A percentile compares a stretch with the other conserved stretches of the same genome.
phyloP scores from a whole-genome alignment of 2,888 invertebrate species.

The Epiblema foenella region DNA sequence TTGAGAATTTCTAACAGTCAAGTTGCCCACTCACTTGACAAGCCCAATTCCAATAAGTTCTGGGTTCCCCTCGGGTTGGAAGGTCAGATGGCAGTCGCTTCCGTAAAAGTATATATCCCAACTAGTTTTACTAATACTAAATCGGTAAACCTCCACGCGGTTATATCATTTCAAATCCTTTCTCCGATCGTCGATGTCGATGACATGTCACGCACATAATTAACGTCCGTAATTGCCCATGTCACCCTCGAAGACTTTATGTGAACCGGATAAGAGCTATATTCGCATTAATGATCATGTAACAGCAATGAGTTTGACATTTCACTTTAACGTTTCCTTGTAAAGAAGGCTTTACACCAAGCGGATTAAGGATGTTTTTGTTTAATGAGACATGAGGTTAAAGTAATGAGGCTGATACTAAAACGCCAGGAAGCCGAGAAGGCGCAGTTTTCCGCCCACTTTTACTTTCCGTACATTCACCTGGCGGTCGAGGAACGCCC shows the following conservation, averaged over 20 bases:
- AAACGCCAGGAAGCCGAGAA: conserved; percentile 29
- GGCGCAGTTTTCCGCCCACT: conserved; percentile 31
- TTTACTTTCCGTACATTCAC: conserved; percentile 44
- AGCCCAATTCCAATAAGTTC: no score
- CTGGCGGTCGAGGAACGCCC: conserved; percentile 33
- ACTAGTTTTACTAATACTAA: background rate
- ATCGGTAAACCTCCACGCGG: background rate
- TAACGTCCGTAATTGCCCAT: background rate
- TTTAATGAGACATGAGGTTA: background rate
- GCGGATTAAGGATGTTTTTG: background rate
- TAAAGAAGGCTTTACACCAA: background rate
- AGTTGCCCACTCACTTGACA: no score
- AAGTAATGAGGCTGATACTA: conserved; percentile 12
- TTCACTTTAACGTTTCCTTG: background rate
- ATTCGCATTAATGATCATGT: conserved; percentile 3
- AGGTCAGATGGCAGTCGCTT: no score
- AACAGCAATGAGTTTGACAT: conserved; percentile 1
- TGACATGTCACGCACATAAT: conserved; percentile 10
- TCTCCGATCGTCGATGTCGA: background rate
- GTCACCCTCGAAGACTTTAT: background rate
- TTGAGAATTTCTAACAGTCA: no score
- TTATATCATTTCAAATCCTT: background rate
- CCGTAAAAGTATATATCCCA: no score
- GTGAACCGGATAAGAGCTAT: background rate
- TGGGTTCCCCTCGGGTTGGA: no score